These are phyloP conservation scores for Dynastes tityus DNA, from an alignment of 2,888 invertebrate genomes.

Conservation along the genomic window DNA sequence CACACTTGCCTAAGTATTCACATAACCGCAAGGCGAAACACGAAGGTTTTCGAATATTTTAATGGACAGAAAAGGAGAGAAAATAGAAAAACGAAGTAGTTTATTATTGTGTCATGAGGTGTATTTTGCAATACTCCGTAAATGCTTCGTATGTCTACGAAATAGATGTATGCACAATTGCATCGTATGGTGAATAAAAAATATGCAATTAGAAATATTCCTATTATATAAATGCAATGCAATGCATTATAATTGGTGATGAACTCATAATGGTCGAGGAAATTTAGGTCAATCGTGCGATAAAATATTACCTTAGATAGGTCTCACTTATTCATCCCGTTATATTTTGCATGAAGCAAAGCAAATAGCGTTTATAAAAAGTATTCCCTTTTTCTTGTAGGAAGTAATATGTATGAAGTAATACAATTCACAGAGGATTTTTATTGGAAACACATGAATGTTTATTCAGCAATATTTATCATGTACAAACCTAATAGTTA, in stretches of 20 bases:
- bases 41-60: conserved; percentile 21
- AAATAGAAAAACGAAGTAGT: conserved; percentile 8
- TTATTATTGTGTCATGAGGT: conserved; percentile 21
- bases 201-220: conserved; percentile 11
- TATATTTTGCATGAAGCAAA: too few relatives aligned
- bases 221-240: conserved; percentile 12
- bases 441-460: background rate
- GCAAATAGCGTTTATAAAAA: too few relatives aligned
- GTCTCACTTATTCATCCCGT: too few relatives aligned
- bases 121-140: conserved; percentile 12
- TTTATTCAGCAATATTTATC: background rate
- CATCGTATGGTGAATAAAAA: background rate
- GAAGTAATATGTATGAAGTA: too few relatives aligned
- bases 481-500: background rate
- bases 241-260: conserved; percentile 8
- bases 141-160: background rate
- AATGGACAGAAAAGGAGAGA: background rate
- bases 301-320: background rate
- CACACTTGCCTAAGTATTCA: conserved; percentile 12
- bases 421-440: background rate
- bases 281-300: conserved; percentile 8
- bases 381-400: too few relatives aligned
- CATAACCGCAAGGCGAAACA: conserved; percentile 22
- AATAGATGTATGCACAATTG: background rate
- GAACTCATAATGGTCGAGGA: background rate